phyloP scores from a whole-genome alignment of 2,888 invertebrate species.

The Andrena minutula region DNA sequence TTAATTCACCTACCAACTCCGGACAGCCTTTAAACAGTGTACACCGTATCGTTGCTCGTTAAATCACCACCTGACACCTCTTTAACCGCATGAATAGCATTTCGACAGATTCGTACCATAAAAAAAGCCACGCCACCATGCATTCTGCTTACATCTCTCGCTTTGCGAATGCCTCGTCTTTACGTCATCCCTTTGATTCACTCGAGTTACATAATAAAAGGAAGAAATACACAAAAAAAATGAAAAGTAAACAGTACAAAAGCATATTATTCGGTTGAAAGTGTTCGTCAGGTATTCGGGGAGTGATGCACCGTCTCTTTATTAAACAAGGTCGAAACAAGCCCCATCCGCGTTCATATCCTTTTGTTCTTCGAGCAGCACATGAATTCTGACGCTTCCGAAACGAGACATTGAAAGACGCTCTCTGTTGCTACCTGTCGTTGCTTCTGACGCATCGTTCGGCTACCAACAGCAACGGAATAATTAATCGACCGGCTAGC shows the following conservation, averaged over 20 bases:
- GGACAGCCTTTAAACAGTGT: neutral
- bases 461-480: neutral
- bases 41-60: neutral
- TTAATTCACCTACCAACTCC: neutral
- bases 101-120: neutral
- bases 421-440: neutral
- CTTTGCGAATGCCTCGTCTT: neutral
- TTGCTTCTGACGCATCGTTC: neutral
- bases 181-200: conserved; percentile 13
- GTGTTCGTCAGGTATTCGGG: neutral
- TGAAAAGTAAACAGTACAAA: conserved; percentile 3
- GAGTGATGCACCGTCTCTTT: conserved; percentile 3
- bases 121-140: neutral
- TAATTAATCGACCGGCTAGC: neutral
- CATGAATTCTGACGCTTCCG: neutral
- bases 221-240: neutral
- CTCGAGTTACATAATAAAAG: conserved; percentile 22
- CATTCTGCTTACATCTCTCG: conserved; percentile 1
- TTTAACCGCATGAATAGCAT: neutral
- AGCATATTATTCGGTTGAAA: neutral
- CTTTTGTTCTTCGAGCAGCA: neutral
- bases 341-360: neutral
- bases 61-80: neutral
- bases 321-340: neutral
- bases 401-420: neutral